Percentiles rank a stretch among this genome's conserved stretches.
These are phyloP conservation scores for Tiaroga cobitis DNA, from an alignment of 2,797 vertebrate species.

Conservation along the genomic window DNA sequence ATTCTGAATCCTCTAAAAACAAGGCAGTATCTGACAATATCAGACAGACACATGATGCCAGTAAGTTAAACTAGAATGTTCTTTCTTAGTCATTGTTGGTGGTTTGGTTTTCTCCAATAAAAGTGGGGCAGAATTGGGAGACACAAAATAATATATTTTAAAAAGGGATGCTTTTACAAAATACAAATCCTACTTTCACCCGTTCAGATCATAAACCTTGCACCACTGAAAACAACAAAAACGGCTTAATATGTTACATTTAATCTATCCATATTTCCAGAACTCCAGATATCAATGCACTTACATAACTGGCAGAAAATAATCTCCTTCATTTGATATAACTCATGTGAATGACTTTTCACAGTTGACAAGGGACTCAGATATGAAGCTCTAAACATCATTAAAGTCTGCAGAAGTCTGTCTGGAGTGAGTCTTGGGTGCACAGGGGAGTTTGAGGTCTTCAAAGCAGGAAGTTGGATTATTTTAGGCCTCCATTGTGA, in stretches of 20 bases:
- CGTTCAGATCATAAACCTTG: neutral
- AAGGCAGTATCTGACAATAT: neutral
- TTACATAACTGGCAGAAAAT: neutral
- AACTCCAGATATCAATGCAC: neutral
- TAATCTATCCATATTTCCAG: neutral
- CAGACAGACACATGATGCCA: neutral
- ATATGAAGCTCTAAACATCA: slow-evolving; percentile 20
- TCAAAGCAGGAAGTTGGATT: slow-evolving; percentile 32
- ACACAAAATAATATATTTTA: neutral
- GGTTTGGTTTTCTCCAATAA: neutral
- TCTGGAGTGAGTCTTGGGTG: neutral
- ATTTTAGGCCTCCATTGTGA: slow-evolving; percentile 21
- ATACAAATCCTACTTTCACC: too few species aligned
- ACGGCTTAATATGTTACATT: neutral
- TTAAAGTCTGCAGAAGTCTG: slow-evolving; percentile 9
- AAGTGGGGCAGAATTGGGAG: neutral
- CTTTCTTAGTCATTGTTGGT: neutral
- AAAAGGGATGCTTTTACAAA: too few species aligned
- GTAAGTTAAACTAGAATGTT: neutral
- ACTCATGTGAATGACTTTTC: neutral
- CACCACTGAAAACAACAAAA: neutral
- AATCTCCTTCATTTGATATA: neutral
- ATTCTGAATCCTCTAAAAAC: neutral
- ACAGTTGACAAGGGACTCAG: neutral
- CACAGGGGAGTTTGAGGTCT: slow-evolving; percentile 2